Base-by-base conservation (phyloP, 2,797 vertebrate species). In the Anas flavirostris region DNA sequence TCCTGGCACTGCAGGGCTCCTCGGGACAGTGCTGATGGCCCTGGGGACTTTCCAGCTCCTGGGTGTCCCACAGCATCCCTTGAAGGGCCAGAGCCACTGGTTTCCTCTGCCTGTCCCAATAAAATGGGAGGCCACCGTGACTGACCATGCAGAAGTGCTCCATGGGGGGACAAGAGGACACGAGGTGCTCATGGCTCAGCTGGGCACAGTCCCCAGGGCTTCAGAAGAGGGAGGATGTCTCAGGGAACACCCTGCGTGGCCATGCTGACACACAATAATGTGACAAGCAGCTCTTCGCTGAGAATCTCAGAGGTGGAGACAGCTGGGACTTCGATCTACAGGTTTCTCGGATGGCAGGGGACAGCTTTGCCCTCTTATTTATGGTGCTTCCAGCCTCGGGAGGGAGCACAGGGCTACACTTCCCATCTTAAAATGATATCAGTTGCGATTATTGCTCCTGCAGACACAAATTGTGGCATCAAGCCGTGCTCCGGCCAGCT, bases 191-290 rank as follows among this genome's bases (percentile, higher is more conserved):
- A 23, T 4, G 29, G 56, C 55, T 87, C 43, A 63, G 41, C 33
- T 67, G 62, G 48, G 35, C 46, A 31, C 64, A 7, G 50, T 17
- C 21, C 16, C 73, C 18, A 25, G 39, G 35, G 67, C 74, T 68
- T 46, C 22, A 31, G 44, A 26, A 75, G 29, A 74, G 25, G 62
- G 39, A 55, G 4, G 1, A 35, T 56, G 58, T 56, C 33, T 31
- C 7, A 11, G 15, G 63, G 35, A 80, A 13, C 55, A 33, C n/a
- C 25, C n/a, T 46, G 35, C 10, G 2, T 1, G 4, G 28, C 53
- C 31, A 68, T 21, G 10, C 8, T 0, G 0, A 21, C 15, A 13
- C 16, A 41, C 4, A 7, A 18, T 25, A 26, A 10, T 0, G 2
- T 4, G 29, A 25, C 46, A 46, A 46, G 41, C 16, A 4, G 41